phyloP scores from a whole-genome alignment of 23 tunicate species.

The Aplidium turbinatum region DNA sequence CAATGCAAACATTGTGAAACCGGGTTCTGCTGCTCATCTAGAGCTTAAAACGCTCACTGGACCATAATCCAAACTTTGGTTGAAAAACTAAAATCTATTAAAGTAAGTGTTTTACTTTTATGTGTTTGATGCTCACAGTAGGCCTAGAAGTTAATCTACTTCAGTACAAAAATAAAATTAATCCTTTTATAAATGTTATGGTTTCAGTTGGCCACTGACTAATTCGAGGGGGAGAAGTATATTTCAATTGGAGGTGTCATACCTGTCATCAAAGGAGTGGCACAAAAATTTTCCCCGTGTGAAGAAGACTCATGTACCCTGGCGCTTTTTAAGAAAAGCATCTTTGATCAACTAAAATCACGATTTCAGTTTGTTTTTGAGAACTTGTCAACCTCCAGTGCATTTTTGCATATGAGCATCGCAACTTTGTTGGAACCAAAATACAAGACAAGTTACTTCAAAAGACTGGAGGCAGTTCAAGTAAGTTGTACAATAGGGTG shows the following conservation, averaged over 20 bases:
- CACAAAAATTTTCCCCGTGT: conserved; percentile 38
- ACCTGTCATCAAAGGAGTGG: conserved; percentile 32
- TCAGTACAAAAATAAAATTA: not conserved
- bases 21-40: conserved; percentile 31
- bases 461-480: conserved; percentile 30
- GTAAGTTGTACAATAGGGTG: conserved; percentile 27
- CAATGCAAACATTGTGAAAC: conserved; percentile 41
- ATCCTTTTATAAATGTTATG: not conserved
- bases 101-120: not conserved
- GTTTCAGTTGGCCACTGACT: conserved; percentile 27
- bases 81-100: conserved; percentile 30
- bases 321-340: conserved; percentile 13
- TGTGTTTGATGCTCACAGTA: not conserved
- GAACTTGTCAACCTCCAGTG: not conserved
- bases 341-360: not conserved
- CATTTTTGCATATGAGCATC: conserved; percentile 23
- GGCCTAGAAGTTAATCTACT: not conserved
- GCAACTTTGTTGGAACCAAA: conserved; percentile 25
- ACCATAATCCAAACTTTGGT: conserved; percentile 25
- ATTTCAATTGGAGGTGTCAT: conserved; percentile 35
- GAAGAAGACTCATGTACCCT: conserved; percentile 30
- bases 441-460: conserved; percentile 26
- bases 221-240: conserved; percentile 24
- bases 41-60: conserved; percentile 40
- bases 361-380: conserved; percentile 19